These are phyloP conservation scores for Drosophila lutescens DNA, from an alignment of 2,888 invertebrate genomes.

Conservation along the genomic window DNA sequence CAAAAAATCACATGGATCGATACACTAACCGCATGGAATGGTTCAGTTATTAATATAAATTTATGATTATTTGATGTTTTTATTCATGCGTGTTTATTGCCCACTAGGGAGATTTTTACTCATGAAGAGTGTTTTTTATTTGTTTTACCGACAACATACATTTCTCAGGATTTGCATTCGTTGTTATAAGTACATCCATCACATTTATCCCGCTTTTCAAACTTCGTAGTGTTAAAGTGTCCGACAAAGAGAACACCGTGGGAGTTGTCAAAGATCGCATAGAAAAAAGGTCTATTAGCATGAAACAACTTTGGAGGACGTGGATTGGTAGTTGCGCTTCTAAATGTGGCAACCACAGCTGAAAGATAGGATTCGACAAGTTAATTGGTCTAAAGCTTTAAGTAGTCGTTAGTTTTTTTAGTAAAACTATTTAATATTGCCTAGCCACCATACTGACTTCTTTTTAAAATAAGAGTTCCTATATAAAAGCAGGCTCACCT, in stretches of 20 bases:
- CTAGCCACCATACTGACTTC: no score
- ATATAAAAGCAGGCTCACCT: slow-evolving; percentile 35
- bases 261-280: slow-evolving; percentile 16
- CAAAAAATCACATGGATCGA: no score
- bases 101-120: no score
- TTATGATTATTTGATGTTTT: no score
- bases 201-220: background rate
- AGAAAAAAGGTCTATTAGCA: slow-evolving; percentile 36
- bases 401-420: no score
- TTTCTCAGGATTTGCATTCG: background rate
- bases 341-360: accelerated
- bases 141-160: no score
- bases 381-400: no score
- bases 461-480: background rate
- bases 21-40: no score
- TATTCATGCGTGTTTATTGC: no score
- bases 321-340: background rate
- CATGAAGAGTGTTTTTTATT: no score
- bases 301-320: slow-evolving; percentile 28
- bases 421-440: no score
- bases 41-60: no score
- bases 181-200: background rate
- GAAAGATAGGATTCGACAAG: background rate
- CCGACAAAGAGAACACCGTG: slow-evolving; percentile 26
- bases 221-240: background rate